A percentile compares a stretch with the other conserved stretches of the same genome.
phyloP scores from a whole-genome alignment of 2,888 invertebrate genomes.

The Meganola albula region DNA sequence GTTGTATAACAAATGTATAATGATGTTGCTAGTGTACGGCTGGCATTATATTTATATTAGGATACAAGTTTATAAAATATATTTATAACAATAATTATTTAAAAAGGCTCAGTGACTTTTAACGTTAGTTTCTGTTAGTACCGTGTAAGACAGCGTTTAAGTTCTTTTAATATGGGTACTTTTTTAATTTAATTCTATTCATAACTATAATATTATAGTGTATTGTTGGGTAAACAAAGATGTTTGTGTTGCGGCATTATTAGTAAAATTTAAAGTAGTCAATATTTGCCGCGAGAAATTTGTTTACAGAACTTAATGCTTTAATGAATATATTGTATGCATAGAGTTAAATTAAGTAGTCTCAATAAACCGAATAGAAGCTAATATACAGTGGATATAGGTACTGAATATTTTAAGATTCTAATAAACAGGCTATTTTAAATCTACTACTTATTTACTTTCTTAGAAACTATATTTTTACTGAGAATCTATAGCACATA shows the following conservation, averaged over 20 bases:
- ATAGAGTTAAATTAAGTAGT: conserved; percentile 28
- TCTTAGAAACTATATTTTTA: conserved; percentile 37
- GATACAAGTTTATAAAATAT: conserved; percentile 58
- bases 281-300: conserved; percentile 17
- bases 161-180: conserved; percentile 53
- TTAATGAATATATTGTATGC: conserved; percentile 21
- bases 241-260: conserved; percentile 6
- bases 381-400: conserved; percentile 40
- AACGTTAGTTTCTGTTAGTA: conserved; percentile 44
- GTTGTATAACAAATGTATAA: no score
- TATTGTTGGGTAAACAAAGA: conserved; percentile 10
- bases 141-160: conserved; percentile 61
- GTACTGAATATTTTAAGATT: conserved; percentile 36
- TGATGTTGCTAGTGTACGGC: no score
- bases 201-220: no score
- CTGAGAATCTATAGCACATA: conserved; percentile 32
- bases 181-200: conserved; percentile 27
- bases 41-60: conserved; percentile 72
- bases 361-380: conserved; percentile 51
- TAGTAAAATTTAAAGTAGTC: conserved; percentile 24
- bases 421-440: conserved; percentile 41
- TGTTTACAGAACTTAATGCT: neutral
- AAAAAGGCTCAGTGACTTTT: conserved; percentile 71
- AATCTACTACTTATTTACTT: conserved; percentile 33
- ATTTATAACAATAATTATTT: conserved; percentile 59